Base-by-base conservation (phyloP, 2,888 invertebrate species). In the Pollenia labialis region DNA sequence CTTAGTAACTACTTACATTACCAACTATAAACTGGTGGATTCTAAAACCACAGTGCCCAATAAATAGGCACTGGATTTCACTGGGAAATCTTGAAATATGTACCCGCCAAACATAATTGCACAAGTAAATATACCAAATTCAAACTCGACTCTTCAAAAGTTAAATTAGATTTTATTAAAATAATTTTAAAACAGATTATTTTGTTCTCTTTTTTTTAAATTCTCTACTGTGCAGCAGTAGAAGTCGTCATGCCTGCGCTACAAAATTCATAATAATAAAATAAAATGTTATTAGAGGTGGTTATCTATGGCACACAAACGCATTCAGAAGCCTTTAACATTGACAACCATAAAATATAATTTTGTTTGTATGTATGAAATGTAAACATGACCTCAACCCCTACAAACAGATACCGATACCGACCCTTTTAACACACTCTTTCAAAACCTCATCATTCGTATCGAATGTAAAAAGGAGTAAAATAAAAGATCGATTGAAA, bases 301-400 rank as follows among this genome's bases (percentile, higher is more conserved):
- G 8, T 71, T 81, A 62, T 62, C 56, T 66, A 71, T 32, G 12
- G 48, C 54, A 64, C 40, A 64, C 54, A 64, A 32, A 64, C 44
- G 62, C 18, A 16, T 7, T 56, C 68, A 48, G 42, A 54, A 44
- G 54, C 58, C 52, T 69, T 60, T 69, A 74, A 69, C 72, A 81
- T 40, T 60, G 69, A 69, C 54, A 86, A 79, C 44, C 60, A 86
- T 75, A 64, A 52, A 79, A 62, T 60, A 52, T 7, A 66, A 32
- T 32, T 32, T 32, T 62, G 50, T 18, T 42, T 74, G 42, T n/a
- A 42, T 44, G 23, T 48, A 66, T 60, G 68, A 72, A 75, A 81
- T 46, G 72, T 84, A 87, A 87, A 87, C 87, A 84, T 84, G 84
- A 87, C 87, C 87, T 87, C 87, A 84, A 87, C 87, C 87, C 81